A percentile compares a stretch with the other conserved stretches of the same genome.
phyloP scores from a whole-genome alignment of 2,888 invertebrate genomes.

The Anagyrus pseudococci region DNA sequence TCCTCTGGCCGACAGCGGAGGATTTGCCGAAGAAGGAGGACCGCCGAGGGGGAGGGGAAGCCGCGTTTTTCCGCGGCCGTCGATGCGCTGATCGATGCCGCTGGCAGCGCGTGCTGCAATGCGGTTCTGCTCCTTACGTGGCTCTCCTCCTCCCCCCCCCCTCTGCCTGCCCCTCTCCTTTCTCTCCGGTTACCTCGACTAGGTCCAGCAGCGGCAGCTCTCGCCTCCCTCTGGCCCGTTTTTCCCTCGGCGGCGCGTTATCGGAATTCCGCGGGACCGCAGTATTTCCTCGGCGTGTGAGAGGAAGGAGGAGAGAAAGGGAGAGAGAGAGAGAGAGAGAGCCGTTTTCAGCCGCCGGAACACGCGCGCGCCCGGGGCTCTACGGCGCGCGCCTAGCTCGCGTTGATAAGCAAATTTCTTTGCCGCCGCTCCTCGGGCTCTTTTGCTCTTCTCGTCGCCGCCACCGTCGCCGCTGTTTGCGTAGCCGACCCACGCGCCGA shows the following conservation, averaged over 20 bases:
- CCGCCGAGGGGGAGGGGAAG: neutral
- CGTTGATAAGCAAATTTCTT: conserved; percentile 6
- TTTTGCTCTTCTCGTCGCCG: neutral
- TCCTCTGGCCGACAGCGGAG: too few relatives aligned
- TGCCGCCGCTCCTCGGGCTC: neutral
- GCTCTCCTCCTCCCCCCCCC: conserved; percentile 5
- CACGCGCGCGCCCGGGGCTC: too few relatives aligned
- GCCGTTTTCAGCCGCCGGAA: too few relatives aligned
- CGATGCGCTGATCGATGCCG: conserved; percentile 27
- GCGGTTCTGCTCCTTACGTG: conserved; percentile 14
- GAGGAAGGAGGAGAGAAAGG: too few relatives aligned
- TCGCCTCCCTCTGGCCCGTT: conserved; percentile 9
- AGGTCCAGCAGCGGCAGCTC: neutral
- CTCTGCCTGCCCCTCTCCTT: neutral
- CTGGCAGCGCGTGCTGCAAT: conserved; percentile 13
- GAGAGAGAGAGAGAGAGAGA: neutral
- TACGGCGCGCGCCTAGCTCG: too few relatives aligned
- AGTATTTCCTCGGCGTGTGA: conserved; percentile 6
- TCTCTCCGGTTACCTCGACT: neutral
- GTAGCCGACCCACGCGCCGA: too few relatives aligned
- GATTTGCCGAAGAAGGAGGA: conserved; percentile 4
- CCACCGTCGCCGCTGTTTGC: too few relatives aligned
- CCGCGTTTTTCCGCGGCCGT: conserved; percentile 19
- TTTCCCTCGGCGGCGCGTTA: neutral
- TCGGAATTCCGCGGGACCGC: conserved; percentile 25